Evolutionary conservation across 2,888 invertebrate genomes (phyloP).

Genomic region (Megalurothrips usitatus): DNA sequence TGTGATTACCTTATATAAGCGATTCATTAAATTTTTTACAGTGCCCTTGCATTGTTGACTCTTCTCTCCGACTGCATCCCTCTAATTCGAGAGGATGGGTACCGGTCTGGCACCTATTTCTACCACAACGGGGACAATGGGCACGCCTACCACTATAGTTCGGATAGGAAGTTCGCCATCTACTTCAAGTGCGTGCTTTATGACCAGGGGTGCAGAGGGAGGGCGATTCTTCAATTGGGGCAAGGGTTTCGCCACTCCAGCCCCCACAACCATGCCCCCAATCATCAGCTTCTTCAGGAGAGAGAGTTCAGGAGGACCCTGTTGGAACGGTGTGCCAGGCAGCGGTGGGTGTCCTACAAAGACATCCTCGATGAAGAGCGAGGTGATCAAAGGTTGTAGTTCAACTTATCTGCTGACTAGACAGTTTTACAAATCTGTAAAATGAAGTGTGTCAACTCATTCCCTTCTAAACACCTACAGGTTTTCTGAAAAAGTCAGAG

Average conservation of each 20-base stretch:
- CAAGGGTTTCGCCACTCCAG: neutral
- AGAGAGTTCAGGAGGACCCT: neutral
- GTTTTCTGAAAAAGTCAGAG: neutral
- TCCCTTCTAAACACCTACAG: too few species aligned
- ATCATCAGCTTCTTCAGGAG: neutral
- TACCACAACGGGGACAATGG: neutral
- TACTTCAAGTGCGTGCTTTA: neutral
- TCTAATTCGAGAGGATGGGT: neutral
- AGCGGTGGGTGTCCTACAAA: neutral
- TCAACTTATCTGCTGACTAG: too few species aligned
- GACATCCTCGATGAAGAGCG: neutral
- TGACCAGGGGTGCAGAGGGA: neutral
- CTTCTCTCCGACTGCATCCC: neutral
- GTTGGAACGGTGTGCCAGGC: neutral
- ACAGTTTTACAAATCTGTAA: too few species aligned
- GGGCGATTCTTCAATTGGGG: neutral
- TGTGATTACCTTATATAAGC: too few species aligned
- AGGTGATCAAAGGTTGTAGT: neutral
- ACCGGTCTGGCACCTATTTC: neutral
- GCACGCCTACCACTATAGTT: neutral
- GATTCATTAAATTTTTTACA: neutral
- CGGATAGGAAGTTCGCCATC: neutral
- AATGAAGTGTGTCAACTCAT: too few species aligned
- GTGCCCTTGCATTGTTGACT: neutral
- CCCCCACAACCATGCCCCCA: neutral